Conservation (phyloP, 2,888 invertebrate species). For the Cremastobaeus sp. region DNA sequence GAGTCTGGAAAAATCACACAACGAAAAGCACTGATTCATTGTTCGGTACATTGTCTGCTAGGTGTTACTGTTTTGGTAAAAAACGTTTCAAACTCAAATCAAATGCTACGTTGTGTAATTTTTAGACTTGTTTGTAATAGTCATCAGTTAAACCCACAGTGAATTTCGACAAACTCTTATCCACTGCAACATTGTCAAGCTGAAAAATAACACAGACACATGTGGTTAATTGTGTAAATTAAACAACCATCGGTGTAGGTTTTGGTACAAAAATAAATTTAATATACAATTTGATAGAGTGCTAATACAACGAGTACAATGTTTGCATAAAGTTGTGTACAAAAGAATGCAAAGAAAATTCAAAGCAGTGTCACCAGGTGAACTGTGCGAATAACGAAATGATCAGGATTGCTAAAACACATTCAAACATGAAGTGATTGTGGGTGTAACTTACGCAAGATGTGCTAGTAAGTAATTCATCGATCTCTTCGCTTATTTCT, state of each 20-base stretch:
- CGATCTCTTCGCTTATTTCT: conserved; percentile 75
- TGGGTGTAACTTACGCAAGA: conserved; percentile 72
- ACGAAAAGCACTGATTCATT: conserved; percentile 2
- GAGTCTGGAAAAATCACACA: conserved; percentile 49
- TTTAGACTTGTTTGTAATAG: conserved; percentile 69
- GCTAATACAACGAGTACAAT: conserved; percentile 12
- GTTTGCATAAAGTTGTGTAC: too few species aligned
- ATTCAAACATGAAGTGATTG: conserved; percentile 9
- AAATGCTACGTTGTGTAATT: conserved; percentile 28
- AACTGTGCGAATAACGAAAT: conserved; percentile 3
- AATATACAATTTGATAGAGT: conserved; percentile 5
- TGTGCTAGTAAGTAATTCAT: conserved; percentile 73
- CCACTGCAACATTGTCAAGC: conserved; percentile 70
- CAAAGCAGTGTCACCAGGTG: conserved; percentile 8
- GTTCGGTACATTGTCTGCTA: background rate
- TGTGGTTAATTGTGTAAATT: background rate
- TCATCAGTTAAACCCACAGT: conserved; percentile 69
- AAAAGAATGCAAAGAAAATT: conserved; percentile 9
- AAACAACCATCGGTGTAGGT: too few species aligned
- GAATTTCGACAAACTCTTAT: conserved; percentile 72
- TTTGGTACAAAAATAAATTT: conserved; percentile 28
- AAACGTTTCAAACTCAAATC: background rate
- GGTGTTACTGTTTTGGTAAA: background rate
- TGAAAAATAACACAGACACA: conserved; percentile 63
- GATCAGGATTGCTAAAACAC: conserved; percentile 1